A percentile compares a stretch with the other conserved stretches of the same genome.
Evolutionary conservation across 2,797 vertebrate genomes (phyloP).

Genomic region (Pantherophis alleghaniensis): DNA sequence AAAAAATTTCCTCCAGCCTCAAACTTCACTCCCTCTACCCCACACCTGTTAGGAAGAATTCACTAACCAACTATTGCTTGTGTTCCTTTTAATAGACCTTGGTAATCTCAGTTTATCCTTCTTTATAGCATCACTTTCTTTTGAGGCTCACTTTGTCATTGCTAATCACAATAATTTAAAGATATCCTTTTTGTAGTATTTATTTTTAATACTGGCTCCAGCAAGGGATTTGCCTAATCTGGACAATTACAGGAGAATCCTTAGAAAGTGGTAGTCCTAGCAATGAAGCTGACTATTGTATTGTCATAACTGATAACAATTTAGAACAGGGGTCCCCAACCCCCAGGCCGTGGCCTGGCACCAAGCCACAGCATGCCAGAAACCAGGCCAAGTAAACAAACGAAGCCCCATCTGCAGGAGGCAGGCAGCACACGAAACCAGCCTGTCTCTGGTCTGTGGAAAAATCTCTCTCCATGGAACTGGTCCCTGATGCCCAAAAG

Average conservation of each 20-base stretch:
- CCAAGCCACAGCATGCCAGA: not conserved
- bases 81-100: not conserved
- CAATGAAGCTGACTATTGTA: not conserved
- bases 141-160: not conserved
- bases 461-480: not conserved
- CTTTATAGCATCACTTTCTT: not conserved
- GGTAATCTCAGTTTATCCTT: not conserved
- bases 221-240: not conserved
- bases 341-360: rapidly evolving
- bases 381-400: not conserved
- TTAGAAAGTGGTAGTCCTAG: not conserved
- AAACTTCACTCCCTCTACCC: not conserved
- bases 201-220: not conserved
- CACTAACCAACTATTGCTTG: not conserved
- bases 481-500: not conserved
- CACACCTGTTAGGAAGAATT: not conserved
- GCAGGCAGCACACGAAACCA: not conserved
- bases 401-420: not conserved
- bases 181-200: not conserved
- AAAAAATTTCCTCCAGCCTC: not conserved
- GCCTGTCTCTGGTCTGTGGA: not conserved
- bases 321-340: not conserved
- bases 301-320: not conserved
- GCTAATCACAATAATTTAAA: not conserved
- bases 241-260: not conserved